phyloP scores from a whole-genome alignment of 2,113 vertebrate species.

The Labrus mixtus region DNA sequence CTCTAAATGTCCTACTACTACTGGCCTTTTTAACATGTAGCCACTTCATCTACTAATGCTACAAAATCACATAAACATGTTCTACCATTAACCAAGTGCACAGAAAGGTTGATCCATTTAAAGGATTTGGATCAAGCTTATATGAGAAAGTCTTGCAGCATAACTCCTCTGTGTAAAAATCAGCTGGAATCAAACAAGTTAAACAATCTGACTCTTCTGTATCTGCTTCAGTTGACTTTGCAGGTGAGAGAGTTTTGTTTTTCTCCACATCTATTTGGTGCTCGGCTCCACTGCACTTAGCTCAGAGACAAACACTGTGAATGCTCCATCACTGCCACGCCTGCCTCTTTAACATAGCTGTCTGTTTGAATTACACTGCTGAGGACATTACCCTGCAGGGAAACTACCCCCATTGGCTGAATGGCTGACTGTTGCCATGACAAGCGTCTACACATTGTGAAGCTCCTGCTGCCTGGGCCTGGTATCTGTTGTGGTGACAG shows the following conservation, averaged over 20 bases:
- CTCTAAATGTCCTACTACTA: not conserved
- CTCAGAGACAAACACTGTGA: slow-evolving; percentile 26
- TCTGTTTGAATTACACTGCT: slow-evolving; percentile 62
- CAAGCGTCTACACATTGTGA: slow-evolving; percentile 52
- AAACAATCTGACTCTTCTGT: not conserved
- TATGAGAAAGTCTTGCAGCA: not conserved
- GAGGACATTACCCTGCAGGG: slow-evolving; percentile 57
- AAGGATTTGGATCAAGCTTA: slow-evolving; percentile 27
- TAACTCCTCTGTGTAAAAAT: slow-evolving; percentile 5
- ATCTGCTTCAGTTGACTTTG: slow-evolving; percentile 13
- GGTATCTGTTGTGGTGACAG: slow-evolving; percentile 74
- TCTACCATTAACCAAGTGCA: slow-evolving; percentile 13
- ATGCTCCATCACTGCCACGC: slow-evolving; percentile 13
- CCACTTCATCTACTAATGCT: slow-evolving; percentile 8
- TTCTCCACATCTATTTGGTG: slow-evolving; percentile 17
- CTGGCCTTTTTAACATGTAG: not conserved
- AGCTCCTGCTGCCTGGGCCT: slow-evolving; percentile 35
- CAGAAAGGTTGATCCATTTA: slow-evolving; percentile 38
- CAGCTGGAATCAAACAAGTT: slow-evolving; percentile 1
- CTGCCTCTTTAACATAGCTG: slow-evolving; percentile 49
- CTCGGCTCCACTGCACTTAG: slow-evolving; percentile 10
- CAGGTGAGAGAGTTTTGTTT: slow-evolving; percentile 1
- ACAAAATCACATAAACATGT: slow-evolving; percentile 25
- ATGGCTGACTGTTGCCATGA: slow-evolving; percentile 75
- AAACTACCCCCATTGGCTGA: slow-evolving; percentile 47